phyloP scores from a whole-genome alignment of 2,113 vertebrate genomes.

The Eleginops maclovinus region DNA sequence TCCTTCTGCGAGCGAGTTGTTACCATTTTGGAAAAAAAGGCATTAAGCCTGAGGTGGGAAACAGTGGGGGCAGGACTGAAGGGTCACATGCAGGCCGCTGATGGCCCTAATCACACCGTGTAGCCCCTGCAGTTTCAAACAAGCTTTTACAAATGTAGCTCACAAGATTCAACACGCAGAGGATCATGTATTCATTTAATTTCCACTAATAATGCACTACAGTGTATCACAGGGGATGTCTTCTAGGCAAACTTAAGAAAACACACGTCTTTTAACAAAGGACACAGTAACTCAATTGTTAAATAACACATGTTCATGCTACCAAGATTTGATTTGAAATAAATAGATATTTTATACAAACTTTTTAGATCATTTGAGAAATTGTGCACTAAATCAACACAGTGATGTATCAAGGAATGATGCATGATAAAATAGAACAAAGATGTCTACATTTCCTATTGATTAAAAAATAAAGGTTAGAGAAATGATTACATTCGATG shows the following conservation, averaged over 20 bases:
- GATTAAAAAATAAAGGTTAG: slow-evolving; percentile 5
- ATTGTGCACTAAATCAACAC: background rate
- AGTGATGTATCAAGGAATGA: background rate
- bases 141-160: slow-evolving; percentile 41
- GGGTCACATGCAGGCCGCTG: slow-evolving; percentile 45
- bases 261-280: background rate
- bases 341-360: slow-evolving; percentile 18
- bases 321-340: slow-evolving; percentile 11
- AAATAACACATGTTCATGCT: background rate
- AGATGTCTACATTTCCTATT: background rate
- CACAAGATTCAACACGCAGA: slow-evolving; percentile 18
- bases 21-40: background rate
- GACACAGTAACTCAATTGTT: background rate
- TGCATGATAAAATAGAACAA: too few species aligned
- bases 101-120: slow-evolving; percentile 28
- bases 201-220: slow-evolving; percentile 5
- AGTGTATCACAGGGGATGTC: background rate
- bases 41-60: background rate
- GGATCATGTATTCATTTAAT: slow-evolving; percentile 50
- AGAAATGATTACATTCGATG: background rate
- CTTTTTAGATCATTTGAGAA: background rate
- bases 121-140: slow-evolving; percentile 32
- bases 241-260: background rate
- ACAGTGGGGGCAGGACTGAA: background rate
- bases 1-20: background rate